phyloP scores from a whole-genome alignment of 1,140 invertebrate genomes.

The Heliothis subflexa region DNA sequence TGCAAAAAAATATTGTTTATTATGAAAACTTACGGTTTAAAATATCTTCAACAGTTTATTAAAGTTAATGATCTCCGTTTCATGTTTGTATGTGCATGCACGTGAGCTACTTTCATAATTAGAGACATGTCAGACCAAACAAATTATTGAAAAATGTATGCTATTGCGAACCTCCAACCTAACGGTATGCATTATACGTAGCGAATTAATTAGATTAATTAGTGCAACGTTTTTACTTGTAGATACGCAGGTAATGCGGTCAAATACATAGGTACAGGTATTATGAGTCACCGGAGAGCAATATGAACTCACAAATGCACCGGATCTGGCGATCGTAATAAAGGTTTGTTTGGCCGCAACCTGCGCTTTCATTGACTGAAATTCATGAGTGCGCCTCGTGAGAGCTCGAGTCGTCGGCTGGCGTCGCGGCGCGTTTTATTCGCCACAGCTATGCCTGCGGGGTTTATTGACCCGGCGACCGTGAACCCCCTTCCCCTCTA shows the following conservation, averaged over 20 bases:
- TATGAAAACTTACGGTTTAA: no score
- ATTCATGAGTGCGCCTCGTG: conserved; percentile 50
- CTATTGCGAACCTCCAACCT: background rate
- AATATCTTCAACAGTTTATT: no score
- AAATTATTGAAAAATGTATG: conserved; percentile 19
- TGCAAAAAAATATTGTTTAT: no score
- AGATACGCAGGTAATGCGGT: conserved; percentile 38
- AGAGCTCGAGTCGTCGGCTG: conserved; percentile 7
- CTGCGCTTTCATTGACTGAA: conserved; percentile 55
- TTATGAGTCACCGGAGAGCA: conserved; percentile 49
- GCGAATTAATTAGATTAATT: conserved; percentile 42
- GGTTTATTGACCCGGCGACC: conserved; percentile 78
- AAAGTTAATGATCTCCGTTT: background rate
- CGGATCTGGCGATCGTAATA: conserved; percentile 51
- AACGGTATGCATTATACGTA: conserved; percentile 6
- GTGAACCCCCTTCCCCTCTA: conserved; percentile 64
- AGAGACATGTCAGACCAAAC: background rate
- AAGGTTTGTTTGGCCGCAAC: conserved; percentile 49
- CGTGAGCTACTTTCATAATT: background rate
- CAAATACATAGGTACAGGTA: conserved; percentile 24
- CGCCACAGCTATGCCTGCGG: conserved; percentile 57
- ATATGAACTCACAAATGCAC: conserved; percentile 48
- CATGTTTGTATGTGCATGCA: background rate
- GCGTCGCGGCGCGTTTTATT: conserved; percentile 52
- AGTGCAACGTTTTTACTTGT: conserved; percentile 31